Evolutionary conservation across 2,797 vertebrate species (phyloP), one percentile per base, ranked within the genome.

Genomic region (Liparis tanakae): DNA sequence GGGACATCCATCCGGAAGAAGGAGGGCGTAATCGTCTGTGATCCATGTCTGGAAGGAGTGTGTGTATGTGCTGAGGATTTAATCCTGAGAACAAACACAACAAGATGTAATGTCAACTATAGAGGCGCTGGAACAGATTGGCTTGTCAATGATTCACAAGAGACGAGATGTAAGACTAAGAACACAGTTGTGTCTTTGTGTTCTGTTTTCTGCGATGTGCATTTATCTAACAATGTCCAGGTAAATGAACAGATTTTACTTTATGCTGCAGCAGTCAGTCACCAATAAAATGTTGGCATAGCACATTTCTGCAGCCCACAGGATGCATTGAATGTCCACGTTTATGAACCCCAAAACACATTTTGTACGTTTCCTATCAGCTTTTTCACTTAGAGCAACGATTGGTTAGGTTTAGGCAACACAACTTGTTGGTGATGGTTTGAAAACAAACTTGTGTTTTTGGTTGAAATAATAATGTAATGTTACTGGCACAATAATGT

Each of bases 31-130:
- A 93, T 91, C 82, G 83, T 85, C 75, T 91, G 88, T 88, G 91
- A 93, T 88, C 82, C 73, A 41, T 88, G 91, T 89, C 90, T 80
- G 76, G 81, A 69, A 81, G 82, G 73, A 67, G 76, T 56, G 65
- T 62, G 84, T 41, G 64, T 72, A 80, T 73, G 66, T 36, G 71
- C 78, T 76, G 69, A 82, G 68, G 81, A 64, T 86, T 82, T 83
- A 86, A 85, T 90, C 84, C 82, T 72, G 12, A 74, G 65, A 88
- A 89, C 80, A 89, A 91, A 93, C 84, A 89, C 85, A 89, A 88
- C 74, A 70, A 86, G 88, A 89, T 89, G 69, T 72, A 78, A 64
- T 22, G 86, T 89, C 87, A 87, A 67, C 72, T 84, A 76, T 5
- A 65, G 83, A 66, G 78, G 66, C 74, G 17, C 25, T 59, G 72